Evolutionary conservation across 2,113 vertebrate genomes (phyloP), one percentile per base, ranked within the genome.

Genomic region (Lasiurus cinereus): DNA sequence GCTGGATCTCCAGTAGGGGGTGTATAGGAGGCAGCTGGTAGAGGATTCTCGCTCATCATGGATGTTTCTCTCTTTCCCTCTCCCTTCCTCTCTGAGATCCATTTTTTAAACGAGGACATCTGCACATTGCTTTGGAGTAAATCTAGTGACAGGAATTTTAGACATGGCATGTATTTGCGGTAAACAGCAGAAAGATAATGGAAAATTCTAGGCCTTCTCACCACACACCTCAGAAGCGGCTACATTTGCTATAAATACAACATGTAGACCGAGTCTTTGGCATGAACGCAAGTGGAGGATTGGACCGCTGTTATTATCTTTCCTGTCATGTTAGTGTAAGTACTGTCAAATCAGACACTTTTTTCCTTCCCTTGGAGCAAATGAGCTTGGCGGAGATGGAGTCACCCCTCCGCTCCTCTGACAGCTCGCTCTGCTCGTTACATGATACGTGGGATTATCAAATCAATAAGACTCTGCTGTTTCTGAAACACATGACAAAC

Each of bases 381-480:
- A 82, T 93, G 8, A 9, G 95, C 80, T 97, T 96, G 93, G 87
- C 73, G 36, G 91, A 86, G 18, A 64, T 24, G 78, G 67, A 90
- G 88, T 93, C 72, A 39, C 77, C 91, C 31, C 56, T 85, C 64
- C 89, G 62, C 83, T 94, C 36, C 69, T 62, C 46, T 95, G 95
- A 97, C 92, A 96, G 93, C 77, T 94, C 91, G 92, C 78, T 96
- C 67, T 91, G 85, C 91, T 97, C 77, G 83, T 94, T 92, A 96
- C 21, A 77, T 92, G 94, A 94, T 83, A 95, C 70, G 27, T 66
- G 43, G 93, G 91, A 93, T 93, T 87, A 97, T 50, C 88, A 92
- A 93, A 94, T 95, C 95, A 93, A 31, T 95, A 93, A 85, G 83
- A 96, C 66, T 77, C 90, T n/a, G 59, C 39, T 97, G 67, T 86